phyloP scores from a whole-genome alignment of 1,140 invertebrate species.

The Doryteuthis pealeii region DNA sequence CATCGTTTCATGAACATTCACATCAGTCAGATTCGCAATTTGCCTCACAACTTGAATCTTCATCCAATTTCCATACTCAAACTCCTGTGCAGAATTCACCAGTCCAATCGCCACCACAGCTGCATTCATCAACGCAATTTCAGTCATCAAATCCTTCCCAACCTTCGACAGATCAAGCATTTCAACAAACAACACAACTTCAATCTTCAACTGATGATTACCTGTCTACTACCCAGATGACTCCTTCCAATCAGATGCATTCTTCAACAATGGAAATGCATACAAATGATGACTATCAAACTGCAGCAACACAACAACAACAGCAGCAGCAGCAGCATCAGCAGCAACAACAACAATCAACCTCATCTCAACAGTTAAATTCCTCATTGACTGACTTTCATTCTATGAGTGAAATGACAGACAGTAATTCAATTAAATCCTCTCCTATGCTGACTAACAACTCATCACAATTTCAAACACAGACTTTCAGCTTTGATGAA shows the following conservation, averaged over 20 bases:
- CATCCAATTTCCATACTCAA: neutral
- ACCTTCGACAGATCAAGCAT: neutral
- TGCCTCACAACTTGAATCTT: neutral
- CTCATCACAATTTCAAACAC: conserved; percentile 8
- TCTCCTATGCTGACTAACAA: neutral
- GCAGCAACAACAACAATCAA: neutral
- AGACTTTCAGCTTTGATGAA: neutral
- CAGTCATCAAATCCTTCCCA: neutral
- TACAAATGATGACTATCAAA: neutral
- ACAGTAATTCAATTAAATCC: neutral
- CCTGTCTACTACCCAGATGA: neutral
- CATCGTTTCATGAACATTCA: neutral
- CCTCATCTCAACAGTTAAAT: neutral
- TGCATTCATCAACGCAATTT: neutral
- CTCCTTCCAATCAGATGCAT: neutral
- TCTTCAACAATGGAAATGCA: neutral
- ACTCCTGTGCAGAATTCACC: neutral
- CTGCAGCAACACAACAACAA: neutral
- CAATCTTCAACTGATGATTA: neutral
- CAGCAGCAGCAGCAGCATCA: neutral
- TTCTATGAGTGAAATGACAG: neutral
- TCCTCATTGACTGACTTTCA: conserved; percentile 1
- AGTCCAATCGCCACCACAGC: neutral
- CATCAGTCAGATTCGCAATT: neutral
- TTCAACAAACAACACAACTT: neutral